These are phyloP conservation scores for Candoia aspera DNA, from an alignment of 2,113 vertebrate genomes.

Conservation along the genomic window DNA sequence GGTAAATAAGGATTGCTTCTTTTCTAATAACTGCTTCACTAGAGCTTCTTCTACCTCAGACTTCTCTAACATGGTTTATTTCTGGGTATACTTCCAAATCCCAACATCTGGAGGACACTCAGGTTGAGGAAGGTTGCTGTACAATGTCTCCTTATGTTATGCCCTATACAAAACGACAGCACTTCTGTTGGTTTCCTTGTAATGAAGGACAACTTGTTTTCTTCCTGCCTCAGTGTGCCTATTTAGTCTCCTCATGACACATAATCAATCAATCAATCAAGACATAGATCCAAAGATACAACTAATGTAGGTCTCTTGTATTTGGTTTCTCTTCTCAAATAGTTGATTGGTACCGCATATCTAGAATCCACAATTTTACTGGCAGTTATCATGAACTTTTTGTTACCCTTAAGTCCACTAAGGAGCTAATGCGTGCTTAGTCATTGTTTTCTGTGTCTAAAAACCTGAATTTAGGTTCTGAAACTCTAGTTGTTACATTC, in stretches of 20 bases:
- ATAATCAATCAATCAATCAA: neutral
- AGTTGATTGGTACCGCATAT: neutral
- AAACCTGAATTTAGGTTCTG: too few relatives aligned
- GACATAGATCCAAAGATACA: neutral
- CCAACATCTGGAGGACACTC: neutral
- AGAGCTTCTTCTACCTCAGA: neutral
- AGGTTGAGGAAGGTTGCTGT: neutral
- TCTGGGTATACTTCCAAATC: neutral
- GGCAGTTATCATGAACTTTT: too few relatives aligned
- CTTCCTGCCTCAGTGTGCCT: neutral
- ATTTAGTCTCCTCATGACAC: neutral
- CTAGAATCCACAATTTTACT: neutral
- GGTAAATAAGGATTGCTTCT: neutral
- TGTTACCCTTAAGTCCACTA: too few relatives aligned
- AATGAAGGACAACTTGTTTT: neutral
- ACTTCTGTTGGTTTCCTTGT: neutral
- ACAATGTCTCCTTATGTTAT: neutral
- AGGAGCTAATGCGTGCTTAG: too few relatives aligned
- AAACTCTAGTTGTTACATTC: too few relatives aligned
- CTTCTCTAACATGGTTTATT: neutral
- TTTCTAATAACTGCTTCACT: neutral
- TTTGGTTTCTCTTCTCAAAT: neutral
- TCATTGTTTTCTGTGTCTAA: too few relatives aligned
- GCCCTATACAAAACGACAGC: neutral
- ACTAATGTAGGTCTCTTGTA: neutral